These are phyloP conservation scores for Gasterosteus nipponicus DNA, from an alignment of 2,113 vertebrate species.

Conservation along the genomic window DNA sequence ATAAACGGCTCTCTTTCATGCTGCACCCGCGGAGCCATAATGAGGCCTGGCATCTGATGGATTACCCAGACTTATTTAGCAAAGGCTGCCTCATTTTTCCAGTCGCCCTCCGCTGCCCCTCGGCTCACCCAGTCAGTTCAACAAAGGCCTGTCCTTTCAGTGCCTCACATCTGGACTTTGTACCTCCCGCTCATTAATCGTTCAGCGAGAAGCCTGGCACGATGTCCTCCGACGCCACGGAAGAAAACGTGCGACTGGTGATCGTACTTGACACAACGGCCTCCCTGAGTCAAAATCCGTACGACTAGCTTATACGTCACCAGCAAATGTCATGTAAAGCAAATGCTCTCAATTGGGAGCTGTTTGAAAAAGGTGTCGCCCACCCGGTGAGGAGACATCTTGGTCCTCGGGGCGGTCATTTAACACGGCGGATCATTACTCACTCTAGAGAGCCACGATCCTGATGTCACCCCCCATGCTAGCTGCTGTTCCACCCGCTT, in stretches of 20 bases:
- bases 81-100: conserved; percentile 71
- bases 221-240: conserved; percentile 41
- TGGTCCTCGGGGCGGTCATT: conserved; percentile 10
- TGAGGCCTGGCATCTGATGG: conserved; percentile 76
- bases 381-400: conserved; percentile 21
- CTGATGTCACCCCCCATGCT: not conserved
- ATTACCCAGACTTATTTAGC: conserved; percentile 72
- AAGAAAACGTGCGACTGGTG: conserved; percentile 13
- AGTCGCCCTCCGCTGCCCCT: conserved; percentile 42
- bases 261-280: conserved; percentile 17
- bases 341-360: conserved; percentile 13
- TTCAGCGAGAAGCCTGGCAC: conserved; percentile 46
- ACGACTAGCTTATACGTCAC: conserved; percentile 9
- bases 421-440: not conserved
- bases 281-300: conserved; percentile 21
- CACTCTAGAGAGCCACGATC: not conserved
- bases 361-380: conserved; percentile 2
- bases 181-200: conserved; percentile 58
- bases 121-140: conserved; percentile 42
- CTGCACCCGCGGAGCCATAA: conserved; percentile 66
- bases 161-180: conserved; percentile 46
- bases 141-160: conserved; percentile 61
- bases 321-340: conserved; percentile 38
- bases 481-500: not conserved
- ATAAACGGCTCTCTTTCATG: conserved; percentile 71